Percentiles rank a stretch among this genome's conserved stretches.
Evolutionary conservation across 2,797 vertebrate genomes (phyloP).

Genomic region (Enteromius fasciolatus): DNA sequence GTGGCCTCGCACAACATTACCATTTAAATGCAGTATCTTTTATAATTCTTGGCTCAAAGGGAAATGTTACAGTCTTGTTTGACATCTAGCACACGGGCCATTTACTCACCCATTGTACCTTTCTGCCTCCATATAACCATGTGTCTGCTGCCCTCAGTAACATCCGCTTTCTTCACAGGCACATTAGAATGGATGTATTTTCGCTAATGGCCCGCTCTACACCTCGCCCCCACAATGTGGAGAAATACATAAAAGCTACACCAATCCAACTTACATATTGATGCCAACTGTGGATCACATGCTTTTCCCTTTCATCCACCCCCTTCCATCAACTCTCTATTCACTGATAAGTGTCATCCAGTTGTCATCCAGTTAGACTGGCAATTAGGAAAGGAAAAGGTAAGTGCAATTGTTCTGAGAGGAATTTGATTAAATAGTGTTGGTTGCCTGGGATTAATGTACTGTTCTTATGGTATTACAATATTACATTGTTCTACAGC

Average conservation of each 20-base stretch:
- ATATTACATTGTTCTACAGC: not conserved
- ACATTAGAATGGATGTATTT: constrained; percentile 52
- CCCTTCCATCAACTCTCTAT: constrained; percentile 28
- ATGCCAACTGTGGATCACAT: constrained; percentile 31
- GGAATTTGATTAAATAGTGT: constrained; percentile 21
- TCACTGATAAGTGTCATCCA: constrained; percentile 41
- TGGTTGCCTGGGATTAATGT: not conserved
- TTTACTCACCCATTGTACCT: constrained; percentile 41
- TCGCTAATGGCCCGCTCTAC: constrained; percentile 46
- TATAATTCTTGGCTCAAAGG: constrained; percentile 27
- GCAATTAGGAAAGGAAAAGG: constrained; percentile 41
- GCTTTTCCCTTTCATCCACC: constrained; percentile 27
- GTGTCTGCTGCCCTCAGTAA: constrained; percentile 41
- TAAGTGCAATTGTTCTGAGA: not conserved
- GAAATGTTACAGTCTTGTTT: constrained; percentile 35
- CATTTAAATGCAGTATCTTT: constrained; percentile 43
- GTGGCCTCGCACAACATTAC: not conserved
- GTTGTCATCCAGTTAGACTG: constrained; percentile 40
- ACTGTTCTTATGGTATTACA: not conserved
- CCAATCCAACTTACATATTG: constrained; percentile 31
- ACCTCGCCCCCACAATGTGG: constrained; percentile 47
- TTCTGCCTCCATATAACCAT: constrained; percentile 14
- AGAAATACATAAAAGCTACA: constrained; percentile 49
- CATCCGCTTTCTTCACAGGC: constrained; percentile 41
- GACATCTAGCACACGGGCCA: constrained; percentile 19